These are phyloP conservation scores for Epinotia nisella DNA, from an alignment of 2,888 invertebrate species.

Conservation along the genomic window DNA sequence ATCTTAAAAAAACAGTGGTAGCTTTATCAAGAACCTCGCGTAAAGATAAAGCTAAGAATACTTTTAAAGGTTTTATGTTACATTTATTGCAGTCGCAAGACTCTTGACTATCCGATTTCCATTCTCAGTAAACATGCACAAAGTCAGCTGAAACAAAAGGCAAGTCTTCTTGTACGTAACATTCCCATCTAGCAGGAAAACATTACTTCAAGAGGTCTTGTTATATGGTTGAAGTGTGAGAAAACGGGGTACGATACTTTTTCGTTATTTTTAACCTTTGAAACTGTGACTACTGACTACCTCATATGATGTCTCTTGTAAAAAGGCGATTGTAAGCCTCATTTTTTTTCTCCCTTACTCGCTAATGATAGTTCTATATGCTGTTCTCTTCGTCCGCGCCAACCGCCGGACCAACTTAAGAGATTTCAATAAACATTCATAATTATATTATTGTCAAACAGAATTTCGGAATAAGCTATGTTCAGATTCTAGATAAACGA, in stretches of 20 bases:
- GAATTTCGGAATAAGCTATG: too few species aligned
- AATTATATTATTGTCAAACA: too few species aligned
- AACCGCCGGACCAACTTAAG: too few species aligned
- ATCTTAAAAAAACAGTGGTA: neutral
- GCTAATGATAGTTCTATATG: too few species aligned
- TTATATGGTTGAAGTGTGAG: neutral
- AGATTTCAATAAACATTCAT: too few species aligned
- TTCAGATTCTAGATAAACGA: too few species aligned
- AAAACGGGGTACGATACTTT: neutral
- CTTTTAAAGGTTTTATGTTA: neutral
- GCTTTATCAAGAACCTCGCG: neutral
- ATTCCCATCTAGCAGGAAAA: constrained; percentile 15
- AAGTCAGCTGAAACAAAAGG: constrained; percentile 12
- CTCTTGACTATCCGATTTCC: constrained; percentile 2
- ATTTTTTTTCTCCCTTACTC: too few species aligned
- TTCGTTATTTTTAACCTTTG: too few species aligned
- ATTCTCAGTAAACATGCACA: constrained; percentile 1
- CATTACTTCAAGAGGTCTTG: constrained; percentile 18
- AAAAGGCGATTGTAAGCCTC: too few species aligned
- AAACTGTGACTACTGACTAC: neutral
- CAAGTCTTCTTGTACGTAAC: neutral
- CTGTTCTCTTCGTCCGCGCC: too few species aligned
- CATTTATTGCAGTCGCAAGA: neutral
- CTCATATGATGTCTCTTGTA: too few species aligned
- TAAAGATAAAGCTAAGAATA: neutral